Evolutionary conservation across 1,140 invertebrate species (phyloP), one percentile per base, ranked within the genome.

Genomic region (Monomorium pharaonis): DNA sequence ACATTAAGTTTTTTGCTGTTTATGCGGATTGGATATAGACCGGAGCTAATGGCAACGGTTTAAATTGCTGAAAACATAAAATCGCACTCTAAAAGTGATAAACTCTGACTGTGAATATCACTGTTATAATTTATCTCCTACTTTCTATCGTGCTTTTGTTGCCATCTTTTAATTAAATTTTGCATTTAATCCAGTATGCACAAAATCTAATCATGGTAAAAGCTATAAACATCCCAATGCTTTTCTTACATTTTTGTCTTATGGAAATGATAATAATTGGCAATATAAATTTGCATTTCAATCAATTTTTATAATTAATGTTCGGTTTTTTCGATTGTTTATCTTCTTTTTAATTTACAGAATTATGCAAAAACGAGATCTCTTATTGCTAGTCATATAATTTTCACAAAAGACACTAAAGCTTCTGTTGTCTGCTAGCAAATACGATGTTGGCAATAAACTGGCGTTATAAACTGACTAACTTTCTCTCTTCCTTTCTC

Each of bases 1-100:
- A 27, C 42, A 75, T n/a, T n/a, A n/a, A n/a, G 16, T 27, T 37
- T 49, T 54, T 7, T 24, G 16, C 21, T 58, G 18, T 76, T 76
- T 76, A 60, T 76, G 21, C 3, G 3, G 24, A 44, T 30, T n/a
- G 21, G 3, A 27, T 10, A 62, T 77, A 63, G 27, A 77, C 24
- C 7, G 16, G 0, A 27, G 16, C 37, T 47, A 77, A 47, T 47
- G 18, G 42, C 14, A 47, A 27, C 21, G 14, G 16, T 77, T 77
- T 77, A 63, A 77, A 77, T 77, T 77, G 56, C 58, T 47, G 18
- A 12, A 63, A 76, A 76, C 10, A 42, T 47, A 47, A 21, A 47
- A 77, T 47, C 24, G 18, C 27, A 47, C 37, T 42, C 12, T 16
- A 6, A 24, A 63, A 12, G 4, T 18, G 10, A 77, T 62, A 77